phyloP scores from a whole-genome alignment of 1,140 invertebrate species.

The Heliothis virescens region DNA sequence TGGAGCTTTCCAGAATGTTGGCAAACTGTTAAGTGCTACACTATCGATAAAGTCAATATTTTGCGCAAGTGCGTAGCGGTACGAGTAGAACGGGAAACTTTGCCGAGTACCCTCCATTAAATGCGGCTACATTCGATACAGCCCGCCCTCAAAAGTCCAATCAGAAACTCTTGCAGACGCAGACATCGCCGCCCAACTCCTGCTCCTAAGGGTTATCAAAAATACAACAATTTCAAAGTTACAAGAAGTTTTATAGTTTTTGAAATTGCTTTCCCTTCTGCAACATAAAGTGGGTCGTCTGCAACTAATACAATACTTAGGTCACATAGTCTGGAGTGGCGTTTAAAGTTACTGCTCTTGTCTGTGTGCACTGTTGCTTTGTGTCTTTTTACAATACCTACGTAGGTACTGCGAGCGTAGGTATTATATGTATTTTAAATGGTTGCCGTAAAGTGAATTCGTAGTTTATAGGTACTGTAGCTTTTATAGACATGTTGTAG shows the following conservation, averaged over 20 bases:
- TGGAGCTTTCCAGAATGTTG: neutral
- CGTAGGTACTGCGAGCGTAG: neutral
- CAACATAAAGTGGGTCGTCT: constrained; percentile 20
- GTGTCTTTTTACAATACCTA: neutral
- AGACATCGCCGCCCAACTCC: neutral
- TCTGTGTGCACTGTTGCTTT: constrained; percentile 10
- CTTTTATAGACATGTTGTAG: constrained; percentile 24
- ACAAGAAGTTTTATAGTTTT: constrained; percentile 35
- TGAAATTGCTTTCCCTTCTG: constrained; percentile 41
- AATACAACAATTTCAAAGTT: constrained; percentile 43
- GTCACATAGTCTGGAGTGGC: constrained; percentile 28
- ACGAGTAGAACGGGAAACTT: constrained; percentile 15
- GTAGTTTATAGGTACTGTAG: neutral
- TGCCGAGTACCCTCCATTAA: constrained; percentile 21
- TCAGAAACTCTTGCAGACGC: neutral
- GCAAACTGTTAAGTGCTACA: constrained; percentile 27
- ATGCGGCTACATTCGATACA: constrained; percentile 12
- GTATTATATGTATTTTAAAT: constrained; percentile 26
- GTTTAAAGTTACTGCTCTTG: constrained; percentile 25
- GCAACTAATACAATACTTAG: constrained; percentile 37
- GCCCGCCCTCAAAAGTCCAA: constrained; percentile 9
- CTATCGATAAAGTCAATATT: constrained; percentile 40
- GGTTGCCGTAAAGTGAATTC: constrained; percentile 15
- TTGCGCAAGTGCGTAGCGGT: constrained; percentile 14
- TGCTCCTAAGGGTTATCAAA: constrained; percentile 32